Percentiles rank a stretch among this genome's conserved stretches.
Evolutionary conservation across 37 sponge, comb jelly and placozoan species (phyloP).

Genomic region (Axinella damicornis): DNA sequence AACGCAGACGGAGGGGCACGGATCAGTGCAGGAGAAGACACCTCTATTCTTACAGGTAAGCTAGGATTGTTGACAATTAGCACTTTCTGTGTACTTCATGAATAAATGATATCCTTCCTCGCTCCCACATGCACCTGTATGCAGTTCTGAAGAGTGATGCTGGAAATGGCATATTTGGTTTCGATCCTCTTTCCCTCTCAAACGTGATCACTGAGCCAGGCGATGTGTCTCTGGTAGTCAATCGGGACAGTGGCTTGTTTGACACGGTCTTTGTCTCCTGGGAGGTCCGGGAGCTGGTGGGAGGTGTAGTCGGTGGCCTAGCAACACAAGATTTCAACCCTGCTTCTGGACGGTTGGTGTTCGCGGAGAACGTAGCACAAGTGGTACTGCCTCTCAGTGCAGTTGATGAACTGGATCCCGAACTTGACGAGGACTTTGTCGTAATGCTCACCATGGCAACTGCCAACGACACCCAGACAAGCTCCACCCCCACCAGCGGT

Average conservation of each 20-base stretch:
- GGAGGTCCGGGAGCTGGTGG: conserved; percentile 26
- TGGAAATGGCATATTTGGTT: conserved; percentile 80
- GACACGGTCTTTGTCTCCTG: conserved; percentile 66
- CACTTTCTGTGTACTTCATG: not conserved
- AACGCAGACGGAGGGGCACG: conserved; percentile 50
- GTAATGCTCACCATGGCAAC: conserved; percentile 56
- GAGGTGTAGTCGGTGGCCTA: not conserved
- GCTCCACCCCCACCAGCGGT: conserved; percentile 82
- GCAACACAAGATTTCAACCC: conserved; percentile 65
- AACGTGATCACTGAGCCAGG: conserved; percentile 27
- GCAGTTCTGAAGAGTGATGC: conserved; percentile 77
- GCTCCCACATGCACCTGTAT: not conserved
- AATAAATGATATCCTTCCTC: not conserved
- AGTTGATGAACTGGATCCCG: conserved; percentile 75
- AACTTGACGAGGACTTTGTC: conserved; percentile 67
- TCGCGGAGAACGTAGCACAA: conserved; percentile 40
- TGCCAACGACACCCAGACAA: conserved; percentile 51
- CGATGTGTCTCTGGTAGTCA: conserved; percentile 32
- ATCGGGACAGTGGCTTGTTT: conserved; percentile 44
- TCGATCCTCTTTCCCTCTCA: conserved; percentile 34
- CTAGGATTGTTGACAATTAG: no score
- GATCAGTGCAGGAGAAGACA: not conserved
- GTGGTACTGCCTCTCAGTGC: conserved; percentile 16
- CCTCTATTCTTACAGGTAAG: conserved; percentile 28
- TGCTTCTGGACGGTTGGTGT: conserved; percentile 40